Base-by-base conservation (phyloP, 2,888 invertebrate genomes). In the Erebia ligea region DNA sequence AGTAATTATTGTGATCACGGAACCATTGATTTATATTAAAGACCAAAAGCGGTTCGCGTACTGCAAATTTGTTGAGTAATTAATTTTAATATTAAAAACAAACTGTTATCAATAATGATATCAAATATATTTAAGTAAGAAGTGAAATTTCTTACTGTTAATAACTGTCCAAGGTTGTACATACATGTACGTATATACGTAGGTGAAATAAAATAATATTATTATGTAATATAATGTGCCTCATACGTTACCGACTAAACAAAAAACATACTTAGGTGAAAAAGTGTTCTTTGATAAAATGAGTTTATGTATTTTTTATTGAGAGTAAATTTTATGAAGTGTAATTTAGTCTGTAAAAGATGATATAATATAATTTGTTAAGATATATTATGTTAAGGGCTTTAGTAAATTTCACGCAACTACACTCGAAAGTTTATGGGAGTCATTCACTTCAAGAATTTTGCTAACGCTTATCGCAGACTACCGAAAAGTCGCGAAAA, bases 361-460 rank as follows among this genome's bases (percentile, higher is more conserved):
- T 84, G 84, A 84, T 86, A 82, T 92, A 92, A 92, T 92, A 92
- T 92, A 91, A 92, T 89, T 90, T 91, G 92, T 92, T 92, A 91
- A 92, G 91, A 81, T 81, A 86, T 85, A 85, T 34, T 86, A 83
- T 86, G 82, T 88, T 87, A 85, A 89, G 83, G 54, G 80, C 79
- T 85, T 86, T 83, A 84, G 80, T 76, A 80, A 84, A 79, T 85
- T 80, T 74, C 82, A 83, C 84, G 82, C 69, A 75, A 73, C 69
- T 68, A 69, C 61, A 75, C 71, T 64, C 52, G 21, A 58, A 65
- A 34, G 42, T 66, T 73, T 73, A 76, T 72, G 75, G 75, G 76
- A 72, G 73, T 76, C 72, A 21, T 62, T 59, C 66, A 42, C 34
- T 40, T 50, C 34, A 15, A 19, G 15, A n/a, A 17, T 45, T 19